These are phyloP conservation scores for Sebastolobus alascanus DNA, from an alignment of 2,797 vertebrate genomes.

Conservation along the genomic window DNA sequence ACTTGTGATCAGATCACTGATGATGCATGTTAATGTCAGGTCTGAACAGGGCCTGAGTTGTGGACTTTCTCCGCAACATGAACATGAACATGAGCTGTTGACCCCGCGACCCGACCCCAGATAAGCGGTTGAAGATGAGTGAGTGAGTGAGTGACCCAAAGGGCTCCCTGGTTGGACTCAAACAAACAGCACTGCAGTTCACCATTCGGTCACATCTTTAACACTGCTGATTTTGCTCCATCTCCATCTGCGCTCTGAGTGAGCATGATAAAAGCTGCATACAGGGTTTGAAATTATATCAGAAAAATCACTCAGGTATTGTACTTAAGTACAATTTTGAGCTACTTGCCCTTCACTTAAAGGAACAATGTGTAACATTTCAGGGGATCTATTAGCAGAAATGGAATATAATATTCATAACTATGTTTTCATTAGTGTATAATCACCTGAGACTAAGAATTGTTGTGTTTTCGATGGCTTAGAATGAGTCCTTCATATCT, in stretches of 20 bases:
- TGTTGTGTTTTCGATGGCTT: too few species aligned
- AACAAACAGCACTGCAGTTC: background rate
- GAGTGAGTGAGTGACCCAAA: too few species aligned
- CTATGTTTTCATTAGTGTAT: too few species aligned
- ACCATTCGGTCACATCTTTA: background rate
- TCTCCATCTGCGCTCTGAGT: background rate
- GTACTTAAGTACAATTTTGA: background rate
- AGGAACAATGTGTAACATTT: too few species aligned
- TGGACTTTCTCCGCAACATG: background rate
- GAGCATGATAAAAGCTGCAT: background rate
- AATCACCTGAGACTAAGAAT: too few species aligned
- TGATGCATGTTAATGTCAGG: too few species aligned
- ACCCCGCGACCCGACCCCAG: too few species aligned
- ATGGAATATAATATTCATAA: too few species aligned
- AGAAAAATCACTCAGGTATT: background rate
- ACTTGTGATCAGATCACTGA: too few species aligned
- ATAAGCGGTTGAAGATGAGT: too few species aligned
- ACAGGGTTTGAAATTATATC: background rate
- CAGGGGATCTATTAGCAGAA: too few species aligned
- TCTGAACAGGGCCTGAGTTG: background rate
- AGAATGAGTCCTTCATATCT: too few species aligned
- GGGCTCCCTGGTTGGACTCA: background rate
- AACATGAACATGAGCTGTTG: background rate
- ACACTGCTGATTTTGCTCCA: background rate
- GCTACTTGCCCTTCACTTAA: background rate